phyloP scores from a whole-genome alignment of 2,113 vertebrate species.

The Etia nguti region DNA sequence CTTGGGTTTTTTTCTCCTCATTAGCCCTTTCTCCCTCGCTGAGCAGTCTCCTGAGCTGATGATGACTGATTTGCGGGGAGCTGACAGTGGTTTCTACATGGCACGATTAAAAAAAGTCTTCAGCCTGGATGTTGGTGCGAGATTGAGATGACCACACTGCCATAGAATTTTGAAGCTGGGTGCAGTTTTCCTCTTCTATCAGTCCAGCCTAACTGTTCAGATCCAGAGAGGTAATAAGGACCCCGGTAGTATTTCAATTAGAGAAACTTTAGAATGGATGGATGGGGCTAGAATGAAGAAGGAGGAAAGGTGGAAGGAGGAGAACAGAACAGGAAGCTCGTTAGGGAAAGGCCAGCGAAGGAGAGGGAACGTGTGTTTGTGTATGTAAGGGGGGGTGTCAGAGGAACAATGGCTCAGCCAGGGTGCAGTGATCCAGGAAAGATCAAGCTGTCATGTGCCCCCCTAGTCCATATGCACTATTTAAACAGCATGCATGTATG shows the following conservation, averaged over 20 bases:
- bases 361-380: slow-evolving; percentile 14
- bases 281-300: not conserved
- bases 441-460: slow-evolving; percentile 71
- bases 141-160: not conserved
- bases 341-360: not conserved
- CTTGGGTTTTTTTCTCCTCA: not conserved
- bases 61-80: slow-evolving; percentile 5
- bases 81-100: slow-evolving; percentile 12
- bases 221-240: not conserved
- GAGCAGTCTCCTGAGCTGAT: not conserved
- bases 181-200: not conserved
- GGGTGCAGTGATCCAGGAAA: slow-evolving; percentile 70
- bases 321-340: not conserved
- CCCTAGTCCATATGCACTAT: slow-evolving; percentile 59
- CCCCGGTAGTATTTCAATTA: not conserved
- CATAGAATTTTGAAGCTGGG: not conserved
- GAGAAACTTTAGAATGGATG: not conserved
- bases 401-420: slow-evolving; percentile 62
- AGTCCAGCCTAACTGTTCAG: not conserved
- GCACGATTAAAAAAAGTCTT: not conserved
- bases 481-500: slow-evolving; percentile 17
- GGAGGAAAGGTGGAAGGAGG: not conserved
- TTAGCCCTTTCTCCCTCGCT: not conserved
- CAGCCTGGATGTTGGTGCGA: slow-evolving; percentile 13
- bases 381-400: slow-evolving; percentile 1